These are phyloP conservation scores for Cirrhinus mrigala DNA, from an alignment of 2,797 vertebrate species.

Conservation along the genomic window DNA sequence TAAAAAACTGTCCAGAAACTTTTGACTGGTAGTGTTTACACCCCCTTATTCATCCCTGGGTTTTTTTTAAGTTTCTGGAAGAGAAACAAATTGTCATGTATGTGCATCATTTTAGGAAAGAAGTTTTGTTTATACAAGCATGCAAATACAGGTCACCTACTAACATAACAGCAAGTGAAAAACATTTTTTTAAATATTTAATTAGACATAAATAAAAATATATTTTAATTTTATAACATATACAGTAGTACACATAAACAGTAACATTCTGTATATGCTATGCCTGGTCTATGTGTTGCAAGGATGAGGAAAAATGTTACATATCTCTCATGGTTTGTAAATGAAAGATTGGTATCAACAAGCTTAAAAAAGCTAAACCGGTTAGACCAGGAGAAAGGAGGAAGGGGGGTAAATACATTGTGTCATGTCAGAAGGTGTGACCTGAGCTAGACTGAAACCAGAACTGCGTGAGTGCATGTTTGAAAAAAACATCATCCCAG, in stretches of 20 bases:
- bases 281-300: not conserved
- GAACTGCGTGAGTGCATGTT: conserved; percentile 3
- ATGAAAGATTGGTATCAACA: conserved; percentile 16
- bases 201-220: not conserved
- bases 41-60: not conserved
- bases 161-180: not conserved
- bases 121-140: not conserved
- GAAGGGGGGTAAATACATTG: conserved; percentile 24
- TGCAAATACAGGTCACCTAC: not conserved
- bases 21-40: not conserved
- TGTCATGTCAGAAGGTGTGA: conserved; percentile 54
- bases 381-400: conserved; percentile 64
- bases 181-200: too few species aligned
- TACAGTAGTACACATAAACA: not conserved
- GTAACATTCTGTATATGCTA: not conserved
- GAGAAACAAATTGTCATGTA: not conserved
- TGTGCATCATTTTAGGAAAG: not conserved
- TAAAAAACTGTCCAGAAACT: too few species aligned
- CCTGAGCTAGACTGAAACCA: conserved; percentile 53
- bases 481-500: not conserved
- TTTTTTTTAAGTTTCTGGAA: not conserved
- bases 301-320: not conserved
- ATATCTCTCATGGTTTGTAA: not conserved
- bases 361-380: conserved; percentile 63
- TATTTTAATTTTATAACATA: not conserved